Conservation (phyloP, 2,888 invertebrate genomes). For the Rotaria socialis region DNA sequence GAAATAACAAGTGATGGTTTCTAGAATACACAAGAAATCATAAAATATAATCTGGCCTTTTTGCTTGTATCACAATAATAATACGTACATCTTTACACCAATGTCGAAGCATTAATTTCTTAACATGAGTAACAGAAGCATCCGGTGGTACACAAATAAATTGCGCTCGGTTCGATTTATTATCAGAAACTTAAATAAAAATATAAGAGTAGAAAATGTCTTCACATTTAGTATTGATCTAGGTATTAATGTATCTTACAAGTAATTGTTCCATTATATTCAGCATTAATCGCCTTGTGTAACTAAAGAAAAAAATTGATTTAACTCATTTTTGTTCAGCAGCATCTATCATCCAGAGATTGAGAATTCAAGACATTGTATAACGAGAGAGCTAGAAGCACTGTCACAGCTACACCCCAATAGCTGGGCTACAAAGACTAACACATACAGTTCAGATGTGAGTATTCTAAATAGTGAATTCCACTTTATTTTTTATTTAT, state of each 20-base stretch:
- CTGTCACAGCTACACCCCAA: too few species aligned
- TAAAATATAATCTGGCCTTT: not conserved
- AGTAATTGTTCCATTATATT: not conserved
- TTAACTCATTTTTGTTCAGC: too few species aligned
- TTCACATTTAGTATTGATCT: too few species aligned
- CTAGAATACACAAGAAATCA: slow-evolving; percentile 35
- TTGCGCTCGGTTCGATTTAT: not conserved
- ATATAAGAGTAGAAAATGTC: not conserved
- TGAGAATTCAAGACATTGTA: too few species aligned
- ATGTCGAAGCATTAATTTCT: not conserved
- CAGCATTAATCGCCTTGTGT: not conserved
- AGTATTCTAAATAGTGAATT: too few species aligned
- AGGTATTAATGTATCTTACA: not conserved
- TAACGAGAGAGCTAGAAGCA: too few species aligned
- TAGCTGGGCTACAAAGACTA: too few species aligned
- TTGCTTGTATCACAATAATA: not conserved
- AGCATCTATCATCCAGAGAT: too few species aligned
- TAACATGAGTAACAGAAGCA: not conserved
- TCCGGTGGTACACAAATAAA: slow-evolving; percentile 2
- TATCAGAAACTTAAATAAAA: not conserved
- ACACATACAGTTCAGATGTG: too few species aligned
- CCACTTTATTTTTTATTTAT: too few species aligned
- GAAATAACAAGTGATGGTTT: slow-evolving; percentile 59
- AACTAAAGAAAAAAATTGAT: not conserved
- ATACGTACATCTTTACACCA: not conserved